These are phyloP conservation scores for Apamea sordens DNA, from an alignment of 2,888 invertebrate genomes.

Conservation along the genomic window DNA sequence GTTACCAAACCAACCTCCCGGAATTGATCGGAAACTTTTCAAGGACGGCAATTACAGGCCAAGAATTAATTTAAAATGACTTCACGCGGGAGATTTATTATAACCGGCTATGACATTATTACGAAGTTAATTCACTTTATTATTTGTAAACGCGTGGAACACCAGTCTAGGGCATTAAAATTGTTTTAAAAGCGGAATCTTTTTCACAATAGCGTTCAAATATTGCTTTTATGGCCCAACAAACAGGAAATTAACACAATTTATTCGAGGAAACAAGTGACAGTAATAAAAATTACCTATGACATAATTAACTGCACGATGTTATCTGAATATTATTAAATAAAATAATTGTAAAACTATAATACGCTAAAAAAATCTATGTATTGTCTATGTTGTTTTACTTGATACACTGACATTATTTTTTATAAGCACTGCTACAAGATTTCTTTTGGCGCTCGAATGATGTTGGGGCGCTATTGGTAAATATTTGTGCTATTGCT, in stretches of 20 bases:
- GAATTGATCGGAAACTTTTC: slow-evolving; percentile 15
- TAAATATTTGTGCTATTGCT: neutral
- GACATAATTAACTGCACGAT: neutral
- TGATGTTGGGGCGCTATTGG: too few relatives aligned
- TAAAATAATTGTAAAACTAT: slow-evolving; percentile 5
- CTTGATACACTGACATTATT: neutral
- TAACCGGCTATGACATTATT: slow-evolving; percentile 23
- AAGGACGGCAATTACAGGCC: slow-evolving; percentile 31
- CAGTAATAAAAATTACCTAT: neutral
- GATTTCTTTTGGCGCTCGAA: neutral
- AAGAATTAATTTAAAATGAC: slow-evolving; percentile 41
- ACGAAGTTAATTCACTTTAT: slow-evolving; percentile 17
- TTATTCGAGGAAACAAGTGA: neutral
- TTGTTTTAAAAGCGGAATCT: slow-evolving; percentile 1
- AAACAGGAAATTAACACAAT: slow-evolving; percentile 20
- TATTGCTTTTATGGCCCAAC: neutral
- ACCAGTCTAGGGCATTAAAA: neutral
- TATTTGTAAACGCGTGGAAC: neutral
- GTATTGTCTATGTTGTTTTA: neutral
- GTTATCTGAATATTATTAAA: neutral
- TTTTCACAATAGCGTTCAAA: neutral
- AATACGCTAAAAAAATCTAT: neutral
- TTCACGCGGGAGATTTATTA: slow-evolving; percentile 26
- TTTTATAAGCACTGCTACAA: neutral
- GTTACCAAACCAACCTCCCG: slow-evolving; percentile 7